Conservation (phyloP, 2,113 vertebrate species). For the Chionodraco myersi region DNA sequence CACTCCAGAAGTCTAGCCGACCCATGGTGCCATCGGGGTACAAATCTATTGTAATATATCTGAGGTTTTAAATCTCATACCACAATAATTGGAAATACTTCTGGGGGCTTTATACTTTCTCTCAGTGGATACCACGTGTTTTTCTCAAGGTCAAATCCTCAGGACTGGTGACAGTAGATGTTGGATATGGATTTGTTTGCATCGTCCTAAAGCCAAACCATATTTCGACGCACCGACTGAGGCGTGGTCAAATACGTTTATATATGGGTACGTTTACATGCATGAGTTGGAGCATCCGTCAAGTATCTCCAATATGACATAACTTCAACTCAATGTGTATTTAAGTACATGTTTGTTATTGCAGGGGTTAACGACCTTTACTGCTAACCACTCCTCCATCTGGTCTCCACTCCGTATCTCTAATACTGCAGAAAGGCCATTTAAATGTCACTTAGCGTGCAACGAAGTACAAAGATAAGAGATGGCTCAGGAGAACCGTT, state of each 20-base stretch:
- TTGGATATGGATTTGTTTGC: not conserved
- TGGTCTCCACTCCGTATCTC: constrained; percentile 39
- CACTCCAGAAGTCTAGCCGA: too few relatives aligned
- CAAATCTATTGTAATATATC: not conserved
- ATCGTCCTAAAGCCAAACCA: not conserved
- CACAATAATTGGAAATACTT: not conserved
- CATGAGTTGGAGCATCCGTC: too few relatives aligned
- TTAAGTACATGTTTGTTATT: not conserved
- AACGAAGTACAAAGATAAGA: constrained; percentile 22
- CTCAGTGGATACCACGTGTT: not conserved
- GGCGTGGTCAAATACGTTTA: too few relatives aligned
- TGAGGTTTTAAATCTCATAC: not conserved
- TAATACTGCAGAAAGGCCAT: constrained; percentile 61
- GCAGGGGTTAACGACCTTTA: constrained; percentile 46
- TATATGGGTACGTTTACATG: too few relatives aligned
- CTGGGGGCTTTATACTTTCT: not conserved
- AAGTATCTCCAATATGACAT: too few relatives aligned
- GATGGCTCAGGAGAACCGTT: constrained; percentile 4
- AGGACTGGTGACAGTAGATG: not conserved
- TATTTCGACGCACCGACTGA: too few relatives aligned
- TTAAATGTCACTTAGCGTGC: constrained; percentile 63
- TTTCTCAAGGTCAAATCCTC: not conserved
- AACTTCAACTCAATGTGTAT: not conserved
- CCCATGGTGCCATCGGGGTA: not conserved
- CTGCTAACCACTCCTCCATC: constrained; percentile 10